Base-by-base conservation (phyloP, 1,140 invertebrate species). In the Lysiphlebus fabarum region DNA sequence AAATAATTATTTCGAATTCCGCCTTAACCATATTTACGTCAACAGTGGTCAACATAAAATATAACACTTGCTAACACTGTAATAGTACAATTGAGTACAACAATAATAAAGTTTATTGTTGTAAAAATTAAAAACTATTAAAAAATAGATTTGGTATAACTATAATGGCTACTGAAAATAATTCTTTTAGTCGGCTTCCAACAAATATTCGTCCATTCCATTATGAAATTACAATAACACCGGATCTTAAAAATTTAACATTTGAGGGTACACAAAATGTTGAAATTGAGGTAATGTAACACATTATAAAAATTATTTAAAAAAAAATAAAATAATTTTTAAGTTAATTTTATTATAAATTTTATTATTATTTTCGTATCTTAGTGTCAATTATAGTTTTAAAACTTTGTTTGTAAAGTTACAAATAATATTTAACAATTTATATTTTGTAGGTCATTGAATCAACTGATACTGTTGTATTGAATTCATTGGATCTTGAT, bases 201-300 rank as follows among this genome's bases (percentile, higher is more conserved):
- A 83, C 81, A 63, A 82, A 83, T 76, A 87, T 95, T 59, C 76
- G 85, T 59, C 93, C 95, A 38, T 79, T 81, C 64, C 88, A 95
- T 76, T 97, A 96, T 70, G 84, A 87, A 65, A 82, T 96, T 50
- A 79, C 82, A 62, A 79, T 97, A 50, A 83, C 86, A 69, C 93
- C 93, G 17, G 85, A 96, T 82, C 81, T 96, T 33, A 80, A 86
- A 66, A 85, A 85, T 62, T 92, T 94, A 69, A 85, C 82, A 51
- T 96, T 96, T 77, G 83, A 86, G 58, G 95, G 94, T 56, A 86
- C 83, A 63, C 88, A 88, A 70, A 84, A 83, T 59, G 85, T 96
- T 65, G 78, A 87, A 74, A 81, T 96, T 72, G 82, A 89, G 81
- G 93, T 95, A 84, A 86, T 34, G 36, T 48, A 51, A 40, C 47